phyloP scores from a whole-genome alignment of 2,797 vertebrate species.

The Macropodus opercularis region DNA sequence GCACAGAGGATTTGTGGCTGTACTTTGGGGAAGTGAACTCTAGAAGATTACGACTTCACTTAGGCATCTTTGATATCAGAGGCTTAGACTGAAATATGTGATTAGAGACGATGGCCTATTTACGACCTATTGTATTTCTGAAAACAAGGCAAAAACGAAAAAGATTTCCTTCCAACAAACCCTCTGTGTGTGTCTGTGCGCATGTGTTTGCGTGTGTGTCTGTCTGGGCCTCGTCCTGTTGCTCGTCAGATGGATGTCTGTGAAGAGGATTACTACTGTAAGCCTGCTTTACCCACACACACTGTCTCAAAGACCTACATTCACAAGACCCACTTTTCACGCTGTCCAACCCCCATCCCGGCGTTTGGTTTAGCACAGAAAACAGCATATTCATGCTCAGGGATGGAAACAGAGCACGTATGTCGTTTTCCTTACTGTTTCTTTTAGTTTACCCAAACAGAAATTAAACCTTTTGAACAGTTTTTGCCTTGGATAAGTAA shows the following conservation, averaged over 20 bases:
- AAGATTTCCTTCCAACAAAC: slow-evolving; percentile 59
- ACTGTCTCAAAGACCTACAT: slow-evolving; percentile 81
- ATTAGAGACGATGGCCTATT: slow-evolving; percentile 37
- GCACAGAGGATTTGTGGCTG: slow-evolving; percentile 35
- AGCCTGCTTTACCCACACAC: slow-evolving; percentile 81
- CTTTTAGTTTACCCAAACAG: neutral
- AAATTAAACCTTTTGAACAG: neutral
- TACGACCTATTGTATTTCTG: slow-evolving; percentile 44
- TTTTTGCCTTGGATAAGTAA: neutral
- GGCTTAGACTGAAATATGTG: neutral
- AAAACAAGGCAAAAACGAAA: slow-evolving; percentile 53
- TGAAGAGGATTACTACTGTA: slow-evolving; percentile 83
- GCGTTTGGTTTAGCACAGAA: slow-evolving; percentile 21
- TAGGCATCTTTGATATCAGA: slow-evolving; percentile 18
- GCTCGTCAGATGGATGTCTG: slow-evolving; percentile 85
- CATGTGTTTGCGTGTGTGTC: slow-evolving; percentile 30
- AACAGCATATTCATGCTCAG: slow-evolving; percentile 19
- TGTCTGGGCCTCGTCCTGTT: slow-evolving; percentile 76
- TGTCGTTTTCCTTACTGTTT: neutral
- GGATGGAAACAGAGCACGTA: slow-evolving; percentile 1
- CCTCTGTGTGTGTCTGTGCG: slow-evolving; percentile 9
- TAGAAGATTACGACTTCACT: slow-evolving; percentile 36
- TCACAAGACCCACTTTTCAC: slow-evolving; percentile 79
- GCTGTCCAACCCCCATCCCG: slow-evolving; percentile 32
- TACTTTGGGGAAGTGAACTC: slow-evolving; percentile 46